Percentiles rank a stretch among this genome's conserved stretches.
These are phyloP conservation scores for Drosophila saltans DNA, from an alignment of 1,140 invertebrate genomes.

Conservation along the genomic window DNA sequence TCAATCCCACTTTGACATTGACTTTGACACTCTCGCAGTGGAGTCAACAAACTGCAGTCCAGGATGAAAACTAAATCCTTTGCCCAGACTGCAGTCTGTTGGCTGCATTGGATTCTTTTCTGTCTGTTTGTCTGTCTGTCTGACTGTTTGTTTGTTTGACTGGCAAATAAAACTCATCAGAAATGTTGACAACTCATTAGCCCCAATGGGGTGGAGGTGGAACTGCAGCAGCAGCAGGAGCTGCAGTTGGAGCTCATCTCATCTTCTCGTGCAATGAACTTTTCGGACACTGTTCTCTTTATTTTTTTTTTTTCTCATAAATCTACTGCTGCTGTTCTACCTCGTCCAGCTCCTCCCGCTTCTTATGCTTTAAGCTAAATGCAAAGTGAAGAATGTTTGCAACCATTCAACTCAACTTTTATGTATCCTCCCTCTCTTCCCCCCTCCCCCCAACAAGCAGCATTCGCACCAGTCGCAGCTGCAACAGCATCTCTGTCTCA, in stretches of 20 bases:
- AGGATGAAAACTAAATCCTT: slow-evolving; percentile 41
- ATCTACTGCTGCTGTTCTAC: slow-evolving; percentile 43
- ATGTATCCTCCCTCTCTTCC: background rate
- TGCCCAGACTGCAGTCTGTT: background rate
- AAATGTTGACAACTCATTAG: slow-evolving; percentile 75
- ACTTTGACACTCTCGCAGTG: slow-evolving; percentile 41
- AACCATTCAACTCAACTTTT: too few relatives aligned
- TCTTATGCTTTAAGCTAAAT: slow-evolving; percentile 31
- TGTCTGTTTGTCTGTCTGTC: background rate
- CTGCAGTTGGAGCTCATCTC: slow-evolving; percentile 18
- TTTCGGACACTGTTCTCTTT: slow-evolving; percentile 43
- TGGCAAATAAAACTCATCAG: slow-evolving; percentile 54
- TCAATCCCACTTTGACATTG: slow-evolving; percentile 34
- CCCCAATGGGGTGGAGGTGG: slow-evolving; percentile 17
- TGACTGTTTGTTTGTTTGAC: slow-evolving; percentile 38
- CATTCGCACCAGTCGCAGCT: background rate
- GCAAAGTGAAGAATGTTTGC: slow-evolving; percentile 42
- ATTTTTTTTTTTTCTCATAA: slow-evolving; percentile 63
- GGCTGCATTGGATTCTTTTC: background rate
- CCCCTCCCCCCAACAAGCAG: background rate
- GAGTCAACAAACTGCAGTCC: slow-evolving; percentile 34
- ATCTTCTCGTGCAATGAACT: slow-evolving; percentile 64
- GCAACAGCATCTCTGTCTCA: slow-evolving; percentile 21
- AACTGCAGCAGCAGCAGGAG: background rate
- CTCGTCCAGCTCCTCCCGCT: background rate